Evolutionary conservation across 2,113 vertebrate genomes (phyloP), one percentile per base, ranked within the genome.

Genomic region (Paratilapia polleni): DNA sequence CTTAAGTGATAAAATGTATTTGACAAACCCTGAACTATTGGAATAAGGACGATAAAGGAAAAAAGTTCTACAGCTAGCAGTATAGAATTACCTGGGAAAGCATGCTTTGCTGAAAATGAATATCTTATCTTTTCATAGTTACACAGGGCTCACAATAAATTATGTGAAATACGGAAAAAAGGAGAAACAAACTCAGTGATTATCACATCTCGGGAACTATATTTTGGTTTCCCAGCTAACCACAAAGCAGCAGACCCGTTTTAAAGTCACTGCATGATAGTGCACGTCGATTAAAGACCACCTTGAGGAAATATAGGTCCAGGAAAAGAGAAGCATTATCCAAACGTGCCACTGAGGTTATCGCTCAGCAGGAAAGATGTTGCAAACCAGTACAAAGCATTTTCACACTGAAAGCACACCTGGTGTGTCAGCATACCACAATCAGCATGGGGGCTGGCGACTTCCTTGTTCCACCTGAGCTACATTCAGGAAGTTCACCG

Each of bases 341-440:
- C 47, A 73, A 73, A 73, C 19, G 47, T 54, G 26, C 68, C 68
- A 52, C 47, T 12, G 81, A 60, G 13, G 52, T 64, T 28, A 62
- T 38, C 66, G 22, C 64, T 43, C 62, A 38, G 31, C 60, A 22
- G 24, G 58, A 3, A 70, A 78, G 64, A 79, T 59, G 28, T 9
- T 74, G 59, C 66, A 62, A 76, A 82, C n/a, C 36, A 20, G 12
- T 24, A 31, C 24, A 22, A 81, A 64, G 70, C 61, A 73, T 63
- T 63, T 63, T 63, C 41, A 74, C 34, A 66, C 3, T 58, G 61
- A 87, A 4, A 13, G 66, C 43, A 75, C 66, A 58, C 64, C 66
- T 63, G 78, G 57, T 70, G 82, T 64, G 76, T 80, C 68, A 80
- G 76, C 60, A 82, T 34, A 78, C 81, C 43, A 24, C 31, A 31